Percentiles rank a stretch among this genome's conserved stretches.
Conservation (phyloP, 2,888 invertebrate genomes). For the Plagodis pulveraria region DNA sequence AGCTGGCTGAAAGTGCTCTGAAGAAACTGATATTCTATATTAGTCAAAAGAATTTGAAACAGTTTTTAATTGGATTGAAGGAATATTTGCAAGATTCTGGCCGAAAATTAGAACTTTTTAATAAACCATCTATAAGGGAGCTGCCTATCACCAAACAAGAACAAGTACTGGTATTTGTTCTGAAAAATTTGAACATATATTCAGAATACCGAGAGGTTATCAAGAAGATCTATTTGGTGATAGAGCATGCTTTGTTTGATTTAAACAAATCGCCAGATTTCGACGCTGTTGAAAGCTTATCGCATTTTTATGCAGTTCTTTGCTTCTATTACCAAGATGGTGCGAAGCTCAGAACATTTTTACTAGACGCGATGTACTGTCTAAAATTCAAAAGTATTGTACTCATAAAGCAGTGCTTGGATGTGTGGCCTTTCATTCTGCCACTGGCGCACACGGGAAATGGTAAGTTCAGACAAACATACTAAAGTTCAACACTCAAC, state of each 20-base stretch:
- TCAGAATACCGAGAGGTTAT: slow-evolving; percentile 50
- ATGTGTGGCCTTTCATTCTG: slow-evolving; percentile 71
- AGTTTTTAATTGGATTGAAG: slow-evolving; percentile 59
- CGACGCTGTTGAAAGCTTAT: slow-evolving; percentile 64
- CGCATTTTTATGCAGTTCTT: slow-evolving; percentile 73
- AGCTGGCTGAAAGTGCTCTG: slow-evolving; percentile 50
- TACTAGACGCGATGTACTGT: slow-evolving; percentile 79
- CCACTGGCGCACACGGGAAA: slow-evolving; percentile 68
- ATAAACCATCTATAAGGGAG: slow-evolving; percentile 52
- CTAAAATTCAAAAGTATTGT: slow-evolving; percentile 68
- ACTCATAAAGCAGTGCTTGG: slow-evolving; percentile 69
- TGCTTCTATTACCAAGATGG: slow-evolving; percentile 65
- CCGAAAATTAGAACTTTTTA: slow-evolving; percentile 62
- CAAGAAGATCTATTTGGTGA: slow-evolving; percentile 53
- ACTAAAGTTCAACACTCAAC: too few relatives aligned
- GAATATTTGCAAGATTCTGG: slow-evolving; percentile 59
- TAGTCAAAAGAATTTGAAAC: slow-evolving; percentile 47
- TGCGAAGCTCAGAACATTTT: slow-evolving; percentile 64
- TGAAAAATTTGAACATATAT: slow-evolving; percentile 49
- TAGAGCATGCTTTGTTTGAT: slow-evolving; percentile 69
- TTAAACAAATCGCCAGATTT: slow-evolving; percentile 66
- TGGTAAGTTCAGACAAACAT: slow-evolving; percentile 55
- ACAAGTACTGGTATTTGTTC: slow-evolving; percentile 64
- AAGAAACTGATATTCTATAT: slow-evolving; percentile 59
- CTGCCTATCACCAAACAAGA: slow-evolving; percentile 73